Evolutionary conservation across 53 echinoderm and acorn worm species (phyloP).

Genomic region (Mesocentrotus franciscanus): DNA sequence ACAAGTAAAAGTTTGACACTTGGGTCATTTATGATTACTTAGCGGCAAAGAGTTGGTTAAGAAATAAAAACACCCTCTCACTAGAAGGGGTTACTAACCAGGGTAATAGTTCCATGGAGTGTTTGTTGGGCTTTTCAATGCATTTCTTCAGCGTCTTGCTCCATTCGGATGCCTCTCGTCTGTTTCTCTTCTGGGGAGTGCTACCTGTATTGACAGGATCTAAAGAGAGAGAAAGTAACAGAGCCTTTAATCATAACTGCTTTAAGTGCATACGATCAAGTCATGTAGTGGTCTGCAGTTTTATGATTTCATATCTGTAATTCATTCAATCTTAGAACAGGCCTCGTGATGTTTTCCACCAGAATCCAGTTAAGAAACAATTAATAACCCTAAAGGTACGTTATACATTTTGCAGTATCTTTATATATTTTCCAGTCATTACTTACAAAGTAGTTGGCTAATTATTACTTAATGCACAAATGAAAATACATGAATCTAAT

Average conservation of each 20-base stretch:
- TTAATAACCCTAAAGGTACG: too few species aligned
- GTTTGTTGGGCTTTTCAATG: conserved; percentile 6
- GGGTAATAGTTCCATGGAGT: conserved; percentile 11
- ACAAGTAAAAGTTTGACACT: background rate
- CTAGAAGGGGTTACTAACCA: background rate
- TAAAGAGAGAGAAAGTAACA: background rate
- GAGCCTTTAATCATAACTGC: background rate
- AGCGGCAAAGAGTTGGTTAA: background rate
- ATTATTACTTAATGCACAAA: too few species aligned
- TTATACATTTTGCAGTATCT: too few species aligned
- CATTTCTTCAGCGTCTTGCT: conserved; percentile 34
- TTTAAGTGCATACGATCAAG: background rate
- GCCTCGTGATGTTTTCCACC: too few species aligned
- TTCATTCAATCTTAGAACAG: too few species aligned
- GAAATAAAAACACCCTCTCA: background rate
- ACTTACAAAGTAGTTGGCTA: too few species aligned
- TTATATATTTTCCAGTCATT: too few species aligned
- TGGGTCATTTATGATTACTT: background rate
- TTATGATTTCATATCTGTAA: background rate
- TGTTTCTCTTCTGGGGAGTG: conserved; percentile 4
- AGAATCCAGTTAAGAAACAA: too few species aligned
- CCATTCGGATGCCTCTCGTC: background rate
- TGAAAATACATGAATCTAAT: too few species aligned
- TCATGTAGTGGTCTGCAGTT: background rate
- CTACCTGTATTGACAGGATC: background rate